Conservation (phyloP, 2,888 invertebrate species). For the Cyrtodaria siliqua region DNA sequence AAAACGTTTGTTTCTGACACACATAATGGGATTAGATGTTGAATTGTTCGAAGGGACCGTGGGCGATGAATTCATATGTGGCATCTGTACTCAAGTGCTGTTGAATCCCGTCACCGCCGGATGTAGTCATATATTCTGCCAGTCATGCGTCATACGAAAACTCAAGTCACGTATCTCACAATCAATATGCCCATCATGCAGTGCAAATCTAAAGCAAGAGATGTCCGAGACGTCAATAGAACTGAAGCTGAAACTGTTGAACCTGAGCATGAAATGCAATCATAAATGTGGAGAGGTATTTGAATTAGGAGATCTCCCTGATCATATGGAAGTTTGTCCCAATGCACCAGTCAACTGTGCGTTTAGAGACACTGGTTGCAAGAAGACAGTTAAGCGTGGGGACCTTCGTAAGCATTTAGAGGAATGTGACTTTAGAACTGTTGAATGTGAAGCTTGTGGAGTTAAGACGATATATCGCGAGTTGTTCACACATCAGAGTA, state of each 20-base stretch:
- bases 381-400: slow-evolving; percentile 65
- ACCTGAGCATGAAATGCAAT: slow-evolving; percentile 66
- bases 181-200: slow-evolving; percentile 68
- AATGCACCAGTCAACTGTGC: slow-evolving; percentile 70
- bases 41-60: slow-evolving; percentile 67
- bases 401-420: slow-evolving; percentile 69
- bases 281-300: slow-evolving; percentile 72
- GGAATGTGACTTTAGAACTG: slow-evolving; percentile 72
- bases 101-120: slow-evolving; percentile 70
- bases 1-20: too few relatives aligned
- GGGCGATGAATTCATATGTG: slow-evolving; percentile 69
- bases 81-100: slow-evolving; percentile 72
- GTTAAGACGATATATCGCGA: slow-evolving; percentile 68
- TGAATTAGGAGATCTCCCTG: slow-evolving; percentile 69
- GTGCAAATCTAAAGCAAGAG: slow-evolving; percentile 43
- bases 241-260: slow-evolving; percentile 69
- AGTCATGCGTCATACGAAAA: slow-evolving; percentile 63
- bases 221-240: slow-evolving; percentile 63
- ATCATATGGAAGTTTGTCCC: slow-evolving; percentile 73
- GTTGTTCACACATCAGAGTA: slow-evolving; percentile 75
- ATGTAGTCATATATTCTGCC: slow-evolving; percentile 76
- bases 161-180: slow-evolving; percentile 43
- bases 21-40: slow-evolving; percentile 72
- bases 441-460: slow-evolving; percentile 78
- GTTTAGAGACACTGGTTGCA: slow-evolving; percentile 67